Evolutionary conservation across 2,113 vertebrate species (phyloP).

Genomic region (Toxostoma redivivum): DNA sequence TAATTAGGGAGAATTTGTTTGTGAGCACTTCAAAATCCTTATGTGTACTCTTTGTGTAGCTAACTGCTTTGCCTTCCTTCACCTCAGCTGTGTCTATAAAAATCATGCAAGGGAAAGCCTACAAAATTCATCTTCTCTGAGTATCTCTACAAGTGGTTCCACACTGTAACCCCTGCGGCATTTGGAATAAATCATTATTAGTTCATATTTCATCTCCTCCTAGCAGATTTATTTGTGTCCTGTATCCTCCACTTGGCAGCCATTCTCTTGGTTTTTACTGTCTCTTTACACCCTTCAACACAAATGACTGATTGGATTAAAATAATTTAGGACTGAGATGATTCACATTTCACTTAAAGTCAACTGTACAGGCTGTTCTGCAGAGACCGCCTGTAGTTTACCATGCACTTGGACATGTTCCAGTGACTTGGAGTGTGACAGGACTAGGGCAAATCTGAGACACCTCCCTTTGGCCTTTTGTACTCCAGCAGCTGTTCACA

Average conservation of each 20-base stretch:
- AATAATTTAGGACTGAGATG: constrained; percentile 44
- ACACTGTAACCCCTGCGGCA: not conserved
- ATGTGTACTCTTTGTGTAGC: not conserved
- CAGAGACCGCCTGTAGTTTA: not conserved
- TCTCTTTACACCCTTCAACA: constrained; percentile 33
- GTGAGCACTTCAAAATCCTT: constrained; percentile 18
- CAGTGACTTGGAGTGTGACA: constrained; percentile 6
- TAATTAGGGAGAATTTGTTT: constrained; percentile 41
- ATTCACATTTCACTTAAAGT: constrained; percentile 29
- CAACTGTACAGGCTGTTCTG: constrained; percentile 43
- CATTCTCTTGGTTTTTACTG: constrained; percentile 29
- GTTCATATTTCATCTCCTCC: constrained; percentile 26
- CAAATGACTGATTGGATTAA: constrained; percentile 41
- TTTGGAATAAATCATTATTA: constrained; percentile 59
- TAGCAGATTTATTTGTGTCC: constrained; percentile 54
- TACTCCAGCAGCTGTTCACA: not conserved
- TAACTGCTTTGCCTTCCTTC: not conserved
- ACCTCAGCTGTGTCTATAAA: not conserved
- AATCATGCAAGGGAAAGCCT: not conserved
- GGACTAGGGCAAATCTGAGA: not conserved
- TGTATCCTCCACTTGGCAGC: constrained; percentile 21
- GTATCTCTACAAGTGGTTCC: not conserved
- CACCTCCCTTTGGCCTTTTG: constrained; percentile 25
- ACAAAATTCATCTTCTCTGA: not conserved
- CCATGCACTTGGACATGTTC: not conserved